These are phyloP conservation scores for Pseudomugil tenellus DNA, from an alignment of 2,797 vertebrate species.

Conservation along the genomic window DNA sequence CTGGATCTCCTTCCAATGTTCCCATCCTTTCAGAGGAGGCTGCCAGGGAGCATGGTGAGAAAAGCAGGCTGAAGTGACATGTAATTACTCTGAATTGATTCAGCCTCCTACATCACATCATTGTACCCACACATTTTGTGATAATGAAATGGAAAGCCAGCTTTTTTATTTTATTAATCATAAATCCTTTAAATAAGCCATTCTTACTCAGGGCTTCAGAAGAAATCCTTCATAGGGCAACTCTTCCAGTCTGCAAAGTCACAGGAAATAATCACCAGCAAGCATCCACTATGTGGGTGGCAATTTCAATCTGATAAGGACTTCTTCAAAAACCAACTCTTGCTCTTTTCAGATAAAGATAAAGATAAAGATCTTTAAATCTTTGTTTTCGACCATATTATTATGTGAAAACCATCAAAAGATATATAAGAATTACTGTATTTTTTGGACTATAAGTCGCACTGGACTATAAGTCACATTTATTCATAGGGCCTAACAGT, in stretches of 20 bases:
- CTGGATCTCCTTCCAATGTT: constrained; percentile 74
- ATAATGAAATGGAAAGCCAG: constrained; percentile 68
- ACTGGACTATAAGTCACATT: too few relatives aligned
- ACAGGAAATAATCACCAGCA: constrained; percentile 52
- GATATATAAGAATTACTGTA: too few relatives aligned
- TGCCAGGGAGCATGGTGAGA: constrained; percentile 65
- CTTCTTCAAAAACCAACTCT: constrained; percentile 43
- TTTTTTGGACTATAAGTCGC: too few relatives aligned
- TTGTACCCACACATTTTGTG: constrained; percentile 56
- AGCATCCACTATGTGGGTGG: constrained; percentile 53
- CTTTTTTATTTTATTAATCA: constrained; percentile 43
- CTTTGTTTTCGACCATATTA: too few relatives aligned
- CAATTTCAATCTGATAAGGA: constrained; percentile 70
- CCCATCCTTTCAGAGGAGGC: constrained; percentile 68
- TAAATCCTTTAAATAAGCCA: constrained; percentile 57
- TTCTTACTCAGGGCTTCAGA: constrained; percentile 65
- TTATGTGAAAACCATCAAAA: too few relatives aligned
- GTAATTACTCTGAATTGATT: constrained; percentile 75
- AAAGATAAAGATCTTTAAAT: constrained; percentile 20
- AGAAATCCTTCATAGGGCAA: constrained; percentile 52
- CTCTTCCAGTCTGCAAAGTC: constrained; percentile 39
- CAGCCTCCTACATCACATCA: constrained; percentile 67
- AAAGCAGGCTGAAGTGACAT: constrained; percentile 69
- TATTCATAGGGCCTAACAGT: too few relatives aligned
- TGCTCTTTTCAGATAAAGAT: constrained; percentile 15